Evolutionary conservation across 2,797 vertebrate genomes (phyloP), one percentile per base, ranked within the genome.

Genomic region (Distichodus sexfasciatus): DNA sequence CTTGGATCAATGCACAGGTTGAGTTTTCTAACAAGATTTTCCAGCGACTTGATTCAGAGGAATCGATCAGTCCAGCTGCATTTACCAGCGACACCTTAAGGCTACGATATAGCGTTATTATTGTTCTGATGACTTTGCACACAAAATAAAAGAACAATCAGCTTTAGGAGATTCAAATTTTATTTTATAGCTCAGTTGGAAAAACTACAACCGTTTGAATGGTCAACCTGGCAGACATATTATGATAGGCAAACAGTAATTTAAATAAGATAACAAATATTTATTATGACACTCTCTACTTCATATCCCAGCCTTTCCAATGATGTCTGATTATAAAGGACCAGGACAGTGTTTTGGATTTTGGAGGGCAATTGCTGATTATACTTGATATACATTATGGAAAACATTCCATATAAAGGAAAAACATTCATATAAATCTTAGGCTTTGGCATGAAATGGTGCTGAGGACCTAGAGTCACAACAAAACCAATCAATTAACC

Each of bases 1-100:
- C 57, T 24, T 5, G 9, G 64, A 73, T 68, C 65, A 57, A 73
- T 68, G 57, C 19, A 11, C 12, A 33, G 38, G 63, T 62, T 68
- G 24, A 59, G 15, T 65, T 68, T 68, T 68, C 40, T 62, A 55
- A 47, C 64, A 12, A 50, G 48, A 61, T 68, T 68, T 47, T 38
- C n/a, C 50, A 14, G n/a, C 14, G 14, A 14, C 26, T 62, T 73
- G 54, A n/a, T 47, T 67, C 10, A 2, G 1, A n/a, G 3, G 3
- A 38, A 73, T 67, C 2, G 48, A 68, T 74, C 71, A 15, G 6
- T 55, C 33, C 14, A 23, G 38, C 41, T 44, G 17, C 24, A 67
- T 61, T 51, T 51, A 31, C 6, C 11, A 36, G n/a, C 54, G 21
- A 17, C 17, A 19, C 21, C 21, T 35, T 14, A 57, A 23, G 8